Base-by-base conservation (phyloP, 64 coral and sea anemone species). In the Acropora tenuis region DNA sequence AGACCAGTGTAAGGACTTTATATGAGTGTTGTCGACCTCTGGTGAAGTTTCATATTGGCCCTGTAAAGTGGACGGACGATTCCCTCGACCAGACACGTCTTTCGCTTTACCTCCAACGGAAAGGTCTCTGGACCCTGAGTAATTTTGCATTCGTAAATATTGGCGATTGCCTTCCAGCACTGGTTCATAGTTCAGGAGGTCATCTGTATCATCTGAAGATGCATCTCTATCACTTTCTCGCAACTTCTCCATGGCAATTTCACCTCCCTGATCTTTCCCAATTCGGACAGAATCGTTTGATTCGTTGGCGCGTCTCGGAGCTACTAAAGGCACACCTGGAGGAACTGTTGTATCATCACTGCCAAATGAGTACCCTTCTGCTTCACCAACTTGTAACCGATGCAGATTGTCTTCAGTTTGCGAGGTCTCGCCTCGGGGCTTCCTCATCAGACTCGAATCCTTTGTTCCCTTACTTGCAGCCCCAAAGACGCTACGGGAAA, bases 151-250 rank as follows among this genome's bases (percentile, higher is more conserved):
- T 48, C 46, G 65, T 20, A 97, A 65, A 78, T 94, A 94, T 13
- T 94, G 87, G 0, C 90, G 78, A 83, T 94, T 88, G 59, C 92
- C 92, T 87, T 97, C 88, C 50, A 97, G 59, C 3, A 91, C 92
- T 7, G 95, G 90, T 12, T 97, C 95, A 66, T 94, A 97, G 52
- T 83, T 94, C 41, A 97, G 81, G 20, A 97, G 69, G 58, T 97
- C 95, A 91, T 97, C 95, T 60, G 95, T 97, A 30, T 97, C 84
- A 80, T 97, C 95, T 18, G 95, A 94, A 2, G 92, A 94, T 45
- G 16, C 19, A 47, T 77, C 68, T 71, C 12, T 18, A 82, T 63
- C 79, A 50, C 87, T 89, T 2, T 43, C 72, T 20, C 82, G 4
- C 50, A 11, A 2, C n/a, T 48, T 58, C 16, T 69, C 40, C 42